phyloP scores from a whole-genome alignment of 2,797 vertebrate species.

The Sebastes vulpes region DNA sequence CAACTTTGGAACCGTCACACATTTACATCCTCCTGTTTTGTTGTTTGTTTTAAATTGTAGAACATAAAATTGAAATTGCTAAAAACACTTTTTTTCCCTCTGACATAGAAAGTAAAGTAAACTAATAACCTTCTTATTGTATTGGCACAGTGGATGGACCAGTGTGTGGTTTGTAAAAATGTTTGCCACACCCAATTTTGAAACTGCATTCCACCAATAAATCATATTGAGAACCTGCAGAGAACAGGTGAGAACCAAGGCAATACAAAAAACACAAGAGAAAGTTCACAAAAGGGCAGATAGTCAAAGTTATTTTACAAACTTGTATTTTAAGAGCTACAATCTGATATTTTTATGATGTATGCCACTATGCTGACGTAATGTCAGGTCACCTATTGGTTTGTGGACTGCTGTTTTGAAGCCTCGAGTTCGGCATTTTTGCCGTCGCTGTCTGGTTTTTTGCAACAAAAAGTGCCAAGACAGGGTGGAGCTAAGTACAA shows the following conservation, averaged over 20 bases:
- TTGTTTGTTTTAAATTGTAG: not conserved
- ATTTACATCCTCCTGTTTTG: not conserved
- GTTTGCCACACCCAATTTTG: not conserved
- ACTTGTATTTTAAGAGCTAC: not conserved
- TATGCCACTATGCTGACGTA: too few relatives aligned
- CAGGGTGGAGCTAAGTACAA: too few relatives aligned
- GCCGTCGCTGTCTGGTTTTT: too few relatives aligned
- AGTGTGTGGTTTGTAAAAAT: not conserved
- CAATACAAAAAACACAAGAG: not conserved
- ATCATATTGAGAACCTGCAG: not conserved
- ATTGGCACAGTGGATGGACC: not conserved
- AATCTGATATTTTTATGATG: not conserved
- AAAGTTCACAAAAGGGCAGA: not conserved
- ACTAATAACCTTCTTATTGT: too few relatives aligned
- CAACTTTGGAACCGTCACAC: not conserved
- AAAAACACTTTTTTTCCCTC: not conserved
- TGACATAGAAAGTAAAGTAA: not conserved
- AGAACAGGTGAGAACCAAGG: not conserved
- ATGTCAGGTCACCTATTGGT: not conserved
- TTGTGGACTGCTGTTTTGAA: too few relatives aligned
- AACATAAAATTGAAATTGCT: not conserved
- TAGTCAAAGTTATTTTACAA: not conserved
- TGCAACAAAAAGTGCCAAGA: too few relatives aligned
- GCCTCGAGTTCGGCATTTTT: too few relatives aligned
- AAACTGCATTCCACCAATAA: not conserved